A percentile compares a stretch with the other conserved stretches of the same genome.
Evolutionary conservation across 2,797 vertebrate species (phyloP).

Genomic region (Nyctalus aviator): DNA sequence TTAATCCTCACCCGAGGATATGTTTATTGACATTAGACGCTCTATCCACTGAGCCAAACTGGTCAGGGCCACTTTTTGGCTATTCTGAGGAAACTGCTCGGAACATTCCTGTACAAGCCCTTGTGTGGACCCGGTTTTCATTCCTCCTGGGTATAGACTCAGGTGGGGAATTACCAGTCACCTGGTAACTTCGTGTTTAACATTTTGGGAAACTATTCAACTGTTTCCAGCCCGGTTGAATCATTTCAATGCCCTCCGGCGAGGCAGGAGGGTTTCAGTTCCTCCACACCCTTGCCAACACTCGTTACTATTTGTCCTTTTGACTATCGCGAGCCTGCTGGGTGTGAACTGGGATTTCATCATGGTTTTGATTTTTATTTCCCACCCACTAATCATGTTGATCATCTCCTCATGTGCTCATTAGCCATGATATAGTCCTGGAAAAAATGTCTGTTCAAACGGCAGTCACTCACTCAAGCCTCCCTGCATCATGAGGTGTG

Average conservation of each 20-base stretch:
- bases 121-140: neutral
- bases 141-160: neutral
- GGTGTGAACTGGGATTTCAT: neutral
- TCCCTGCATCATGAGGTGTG: neutral
- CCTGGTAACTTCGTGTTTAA: neutral
- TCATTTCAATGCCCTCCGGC: neutral
- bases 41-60: too few species aligned
- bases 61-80: too few species aligned
- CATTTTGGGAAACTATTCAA: neutral
- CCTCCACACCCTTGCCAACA: fast-evolving
- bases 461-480: neutral
- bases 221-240: neutral
- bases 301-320: too few species aligned
- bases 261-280: fast-evolving
- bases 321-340: fast-evolving
- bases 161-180: neutral
- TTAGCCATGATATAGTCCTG: neutral
- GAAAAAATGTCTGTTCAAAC: neutral
- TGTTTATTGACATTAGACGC: neutral
- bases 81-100: neutral
- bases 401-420: neutral
- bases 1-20: neutral
- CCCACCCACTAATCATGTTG: neutral
- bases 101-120: neutral
- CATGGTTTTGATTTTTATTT: neutral